Percentiles rank a stretch among this genome's conserved stretches.
Evolutionary conservation across 2,888 invertebrate species (phyloP).

Genomic region (Argynnis bischoffii): DNA sequence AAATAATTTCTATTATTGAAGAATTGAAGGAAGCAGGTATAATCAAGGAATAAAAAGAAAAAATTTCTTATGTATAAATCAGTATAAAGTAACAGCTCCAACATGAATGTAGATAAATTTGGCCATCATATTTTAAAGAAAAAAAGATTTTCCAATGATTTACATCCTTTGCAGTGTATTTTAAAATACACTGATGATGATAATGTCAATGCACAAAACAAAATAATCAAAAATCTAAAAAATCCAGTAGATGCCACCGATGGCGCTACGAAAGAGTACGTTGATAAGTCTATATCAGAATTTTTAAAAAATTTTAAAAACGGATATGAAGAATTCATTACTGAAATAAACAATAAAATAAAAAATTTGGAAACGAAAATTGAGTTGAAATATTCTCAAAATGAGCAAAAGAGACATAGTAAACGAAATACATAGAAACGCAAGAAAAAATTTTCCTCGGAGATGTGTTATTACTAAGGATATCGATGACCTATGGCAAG

Average conservation of each 20-base stretch:
- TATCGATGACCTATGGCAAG: slow-evolving; percentile 63
- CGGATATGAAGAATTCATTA: too few species aligned
- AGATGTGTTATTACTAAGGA: slow-evolving; percentile 52
- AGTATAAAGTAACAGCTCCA: too few species aligned
- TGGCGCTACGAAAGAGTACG: too few species aligned
- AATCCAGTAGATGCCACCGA: background rate
- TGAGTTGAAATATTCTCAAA: too few species aligned
- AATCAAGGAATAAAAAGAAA: slow-evolving; percentile 30
- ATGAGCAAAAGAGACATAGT: too few species aligned
- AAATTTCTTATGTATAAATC: background rate
- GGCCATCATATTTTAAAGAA: slow-evolving; percentile 2
- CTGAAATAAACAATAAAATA: too few species aligned
- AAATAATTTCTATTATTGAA: slow-evolving; percentile 55
- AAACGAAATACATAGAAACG: too few species aligned
- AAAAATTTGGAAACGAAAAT: too few species aligned
- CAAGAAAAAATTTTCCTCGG: slow-evolving; percentile 48
- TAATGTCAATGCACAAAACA: slow-evolving; percentile 35
- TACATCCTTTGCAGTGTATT: slow-evolving; percentile 4
- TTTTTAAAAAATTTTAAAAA: too few species aligned
- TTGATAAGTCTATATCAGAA: too few species aligned
- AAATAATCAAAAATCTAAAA: slow-evolving; percentile 22
- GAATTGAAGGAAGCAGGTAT: slow-evolving; percentile 41
- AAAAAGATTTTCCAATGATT: too few species aligned
- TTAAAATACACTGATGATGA: slow-evolving; percentile 7
- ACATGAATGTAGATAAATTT: background rate